Evolutionary conservation across 2,113 vertebrate genomes (phyloP).

Genomic region (Vidua chalybeata): DNA sequence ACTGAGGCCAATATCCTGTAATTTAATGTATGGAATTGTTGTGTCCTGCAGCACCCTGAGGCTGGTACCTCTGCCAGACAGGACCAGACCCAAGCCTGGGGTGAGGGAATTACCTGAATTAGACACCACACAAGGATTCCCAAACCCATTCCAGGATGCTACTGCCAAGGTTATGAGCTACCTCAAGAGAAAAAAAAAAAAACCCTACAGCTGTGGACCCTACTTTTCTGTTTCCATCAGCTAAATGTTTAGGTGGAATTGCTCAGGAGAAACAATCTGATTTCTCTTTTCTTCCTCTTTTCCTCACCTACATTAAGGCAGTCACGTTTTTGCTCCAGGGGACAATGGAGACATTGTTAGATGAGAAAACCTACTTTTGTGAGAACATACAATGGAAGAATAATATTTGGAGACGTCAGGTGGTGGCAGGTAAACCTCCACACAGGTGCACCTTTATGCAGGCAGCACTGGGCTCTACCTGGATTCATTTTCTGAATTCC

Average conservation of each 20-base stretch:
- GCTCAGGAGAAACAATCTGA: neutral
- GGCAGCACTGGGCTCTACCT: neutral
- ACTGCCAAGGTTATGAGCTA: neutral
- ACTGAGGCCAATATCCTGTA: neutral
- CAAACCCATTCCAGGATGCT: neutral
- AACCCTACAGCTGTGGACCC: neutral
- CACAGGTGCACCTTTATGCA: neutral
- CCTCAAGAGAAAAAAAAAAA: neutral
- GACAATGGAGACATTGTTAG: conserved; percentile 9
- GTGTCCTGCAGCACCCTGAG: neutral
- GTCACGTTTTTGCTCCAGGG: neutral
- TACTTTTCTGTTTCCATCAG: neutral
- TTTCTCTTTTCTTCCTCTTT: neutral
- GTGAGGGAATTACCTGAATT: neutral
- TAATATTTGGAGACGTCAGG: conserved; percentile 10
- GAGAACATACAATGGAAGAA: neutral
- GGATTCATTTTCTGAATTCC: conserved; percentile 22
- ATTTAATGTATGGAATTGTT: neutral
- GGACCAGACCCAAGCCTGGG: neutral
- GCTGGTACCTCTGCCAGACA: neutral
- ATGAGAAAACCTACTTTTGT: neutral
- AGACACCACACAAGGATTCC: neutral
- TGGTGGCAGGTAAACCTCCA: neutral
- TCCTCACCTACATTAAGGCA: neutral
- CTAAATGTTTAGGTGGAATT: neutral